Percentiles rank a stretch among this genome's conserved stretches.
Conservation (phyloP, 1,140 invertebrate genomes). For the Tribolium madens region DNA sequence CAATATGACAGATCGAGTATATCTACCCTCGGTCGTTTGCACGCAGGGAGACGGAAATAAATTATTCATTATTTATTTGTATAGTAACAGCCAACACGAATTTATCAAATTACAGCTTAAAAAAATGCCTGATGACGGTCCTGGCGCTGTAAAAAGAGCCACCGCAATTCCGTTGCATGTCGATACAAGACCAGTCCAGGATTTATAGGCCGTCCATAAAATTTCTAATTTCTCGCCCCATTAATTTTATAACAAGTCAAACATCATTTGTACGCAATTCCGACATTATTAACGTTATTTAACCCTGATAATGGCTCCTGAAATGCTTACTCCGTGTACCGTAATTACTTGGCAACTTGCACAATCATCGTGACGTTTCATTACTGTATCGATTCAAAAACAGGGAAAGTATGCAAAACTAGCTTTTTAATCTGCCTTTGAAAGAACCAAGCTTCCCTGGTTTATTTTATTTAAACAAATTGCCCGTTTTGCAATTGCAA, state of each 20-base stretch:
- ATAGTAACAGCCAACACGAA: conserved; percentile 15
- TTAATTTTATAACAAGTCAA: conserved; percentile 60
- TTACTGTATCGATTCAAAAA: conserved; percentile 27
- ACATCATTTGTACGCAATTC: conserved; percentile 58
- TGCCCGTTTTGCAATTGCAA: no score
- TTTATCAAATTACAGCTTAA: not conserved
- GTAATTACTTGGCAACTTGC: conserved; percentile 58
- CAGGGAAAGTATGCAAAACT: not conserved
- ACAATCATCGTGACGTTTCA: conserved; percentile 57
- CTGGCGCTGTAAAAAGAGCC: conserved; percentile 18
- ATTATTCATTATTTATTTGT: conserved; percentile 37
- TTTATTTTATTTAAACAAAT: no score
- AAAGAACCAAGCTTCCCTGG: no score
- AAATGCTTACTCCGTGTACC: conserved; percentile 44
- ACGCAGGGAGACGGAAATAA: conserved; percentile 15
- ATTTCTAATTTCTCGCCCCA: conserved; percentile 61
- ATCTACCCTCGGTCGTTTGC: conserved; percentile 27
- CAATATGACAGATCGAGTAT: conserved; percentile 50
- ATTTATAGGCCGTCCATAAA: conserved; percentile 55
- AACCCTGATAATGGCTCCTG: conserved; percentile 50
- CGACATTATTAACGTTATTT: conserved; percentile 56
- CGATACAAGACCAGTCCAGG: conserved; percentile 34
- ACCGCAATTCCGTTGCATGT: conserved; percentile 15
- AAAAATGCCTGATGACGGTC: conserved; percentile 6
- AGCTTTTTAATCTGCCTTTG: not conserved